Evolutionary conservation across 2,888 invertebrate species (phyloP).

Genomic region (Salpingus planirostris): DNA sequence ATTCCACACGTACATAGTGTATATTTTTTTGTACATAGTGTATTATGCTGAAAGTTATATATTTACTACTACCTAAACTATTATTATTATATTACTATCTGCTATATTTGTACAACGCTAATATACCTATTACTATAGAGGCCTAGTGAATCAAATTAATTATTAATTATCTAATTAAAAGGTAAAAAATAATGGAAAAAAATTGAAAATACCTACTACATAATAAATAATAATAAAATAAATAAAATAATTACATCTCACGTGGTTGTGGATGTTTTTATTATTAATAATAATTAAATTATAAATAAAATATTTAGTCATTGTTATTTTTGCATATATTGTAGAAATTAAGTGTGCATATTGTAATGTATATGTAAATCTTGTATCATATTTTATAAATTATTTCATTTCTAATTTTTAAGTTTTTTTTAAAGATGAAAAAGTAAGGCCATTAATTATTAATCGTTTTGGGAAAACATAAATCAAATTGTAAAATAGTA

Average conservation of each 20-base stretch:
- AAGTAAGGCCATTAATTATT: conserved; percentile 18
- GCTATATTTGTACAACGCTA: conserved; percentile 43
- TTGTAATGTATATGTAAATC: conserved; percentile 37
- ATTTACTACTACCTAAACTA: too few relatives aligned
- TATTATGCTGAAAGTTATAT: conserved; percentile 20
- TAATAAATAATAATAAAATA: too few relatives aligned
- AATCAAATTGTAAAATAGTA: too few relatives aligned
- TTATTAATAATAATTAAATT: too few relatives aligned
- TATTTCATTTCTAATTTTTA: conserved; percentile 35
- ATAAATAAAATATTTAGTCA: conserved; percentile 30
- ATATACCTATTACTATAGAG: conserved; percentile 29
- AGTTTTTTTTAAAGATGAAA: too few relatives aligned
- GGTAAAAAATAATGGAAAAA: conserved; percentile 1
- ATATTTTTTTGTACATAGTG: conserved; percentile 42
- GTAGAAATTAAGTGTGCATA: conserved; percentile 32
- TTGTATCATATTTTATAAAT: conserved; percentile 41
- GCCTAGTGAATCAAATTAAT: conserved; percentile 40
- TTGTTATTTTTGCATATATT: conserved; percentile 39
- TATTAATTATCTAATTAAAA: too few relatives aligned
- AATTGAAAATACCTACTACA: conserved; percentile 1
- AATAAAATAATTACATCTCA: conserved; percentile 22
- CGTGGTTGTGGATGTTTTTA: conserved; percentile 35
- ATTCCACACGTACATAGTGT: conserved; percentile 38
- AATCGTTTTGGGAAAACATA: conserved; percentile 14
- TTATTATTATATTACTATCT: too few relatives aligned